These are phyloP conservation scores for Cylindroiulus punctatus DNA, from an alignment of 2,888 invertebrate genomes.

Conservation along the genomic window DNA sequence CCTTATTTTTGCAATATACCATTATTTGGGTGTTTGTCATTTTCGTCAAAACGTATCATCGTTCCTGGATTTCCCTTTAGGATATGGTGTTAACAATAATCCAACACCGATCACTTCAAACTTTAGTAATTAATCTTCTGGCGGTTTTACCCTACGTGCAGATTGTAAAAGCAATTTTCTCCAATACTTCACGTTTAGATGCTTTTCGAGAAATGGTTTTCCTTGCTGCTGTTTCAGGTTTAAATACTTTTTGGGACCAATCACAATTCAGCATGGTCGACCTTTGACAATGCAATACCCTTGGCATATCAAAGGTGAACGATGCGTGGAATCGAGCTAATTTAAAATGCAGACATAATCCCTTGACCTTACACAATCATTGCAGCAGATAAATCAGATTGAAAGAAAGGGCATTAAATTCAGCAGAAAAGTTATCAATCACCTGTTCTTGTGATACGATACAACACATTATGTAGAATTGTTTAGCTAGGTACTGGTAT, in stretches of 20 bases:
- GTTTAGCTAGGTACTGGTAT: too few species aligned
- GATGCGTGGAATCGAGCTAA: neutral
- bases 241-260: constrained; percentile 9
- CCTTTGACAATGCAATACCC: neutral
- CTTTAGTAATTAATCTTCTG: neutral
- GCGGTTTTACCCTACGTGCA: neutral
- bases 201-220: neutral
- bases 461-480: neutral
- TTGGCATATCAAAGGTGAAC: neutral
- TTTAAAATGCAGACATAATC: neutral
- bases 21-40: neutral
- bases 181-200: neutral
- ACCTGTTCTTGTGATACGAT: neutral
- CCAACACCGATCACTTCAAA: neutral
- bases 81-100: neutral
- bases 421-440: neutral
- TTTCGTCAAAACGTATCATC: too few species aligned
- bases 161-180: neutral
- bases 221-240: neutral
- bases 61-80: too few species aligned
- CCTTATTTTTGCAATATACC: neutral
- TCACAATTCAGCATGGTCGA: constrained; percentile 2
- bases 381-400: neutral
- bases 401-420: neutral
- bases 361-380: neutral